Percentiles rank a stretch among this genome's conserved stretches.
Conservation (phyloP, 2,113 vertebrate genomes). For the Thunnus thynnus region DNA sequence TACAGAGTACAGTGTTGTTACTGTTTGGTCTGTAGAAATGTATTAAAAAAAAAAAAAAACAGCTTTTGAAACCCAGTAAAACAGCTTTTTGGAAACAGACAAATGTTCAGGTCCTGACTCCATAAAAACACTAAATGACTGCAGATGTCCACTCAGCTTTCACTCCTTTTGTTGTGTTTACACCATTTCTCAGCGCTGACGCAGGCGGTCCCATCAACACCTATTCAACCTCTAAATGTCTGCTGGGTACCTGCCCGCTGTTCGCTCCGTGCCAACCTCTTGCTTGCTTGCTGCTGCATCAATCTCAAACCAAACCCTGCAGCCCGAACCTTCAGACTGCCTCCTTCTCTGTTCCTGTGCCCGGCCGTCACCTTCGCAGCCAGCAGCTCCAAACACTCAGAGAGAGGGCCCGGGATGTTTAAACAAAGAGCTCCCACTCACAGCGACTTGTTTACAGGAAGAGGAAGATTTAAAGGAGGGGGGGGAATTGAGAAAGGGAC, state of each 20-base stretch:
- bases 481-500: slow-evolving; percentile 6
- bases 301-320: slow-evolving; percentile 15
- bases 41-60: too few relatives aligned
- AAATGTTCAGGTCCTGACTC: neutral
- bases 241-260: slow-evolving; percentile 31
- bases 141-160: slow-evolving; percentile 18
- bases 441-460: slow-evolving; percentile 70
- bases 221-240: slow-evolving; percentile 34
- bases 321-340: neutral
- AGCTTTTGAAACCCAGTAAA: neutral
- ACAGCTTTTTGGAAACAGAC: neutral
- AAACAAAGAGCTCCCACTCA: slow-evolving; percentile 59
- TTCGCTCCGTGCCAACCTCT: slow-evolving; percentile 16
- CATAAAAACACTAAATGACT: neutral
- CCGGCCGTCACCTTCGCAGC: slow-evolving; percentile 26
- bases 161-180: slow-evolving; percentile 1
- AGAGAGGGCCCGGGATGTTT: slow-evolving; percentile 43
- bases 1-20: too few relatives aligned
- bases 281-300: slow-evolving; percentile 18
- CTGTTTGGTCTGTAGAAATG: too few relatives aligned
- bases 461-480: slow-evolving; percentile 56
- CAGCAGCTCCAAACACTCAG: slow-evolving; percentile 68
- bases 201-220: slow-evolving; percentile 20
- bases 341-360: slow-evolving; percentile 3
- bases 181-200: neutral